phyloP scores from a whole-genome alignment of 2,113 vertebrate species.

The Bujurquina vittata region DNA sequence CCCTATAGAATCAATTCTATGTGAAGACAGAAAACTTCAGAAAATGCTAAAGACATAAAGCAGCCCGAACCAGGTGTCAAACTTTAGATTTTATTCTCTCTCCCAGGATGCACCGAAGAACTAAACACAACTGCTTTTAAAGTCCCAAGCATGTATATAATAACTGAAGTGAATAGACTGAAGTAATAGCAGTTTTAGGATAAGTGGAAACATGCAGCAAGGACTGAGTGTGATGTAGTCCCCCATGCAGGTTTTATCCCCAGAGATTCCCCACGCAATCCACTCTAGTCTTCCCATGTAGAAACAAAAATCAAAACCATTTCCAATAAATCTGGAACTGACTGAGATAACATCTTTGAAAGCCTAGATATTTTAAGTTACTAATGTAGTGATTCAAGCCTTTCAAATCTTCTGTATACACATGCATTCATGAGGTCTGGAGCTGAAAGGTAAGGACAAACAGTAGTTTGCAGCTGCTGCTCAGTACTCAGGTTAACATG shows the following conservation, averaged over 20 bases:
- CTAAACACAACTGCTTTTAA: not conserved
- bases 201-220: slow-evolving; percentile 58
- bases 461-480: slow-evolving; percentile 7
- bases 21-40: not conserved
- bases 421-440: slow-evolving; percentile 31
- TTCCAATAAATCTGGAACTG: slow-evolving; percentile 49
- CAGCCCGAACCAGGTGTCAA: not conserved
- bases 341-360: not conserved
- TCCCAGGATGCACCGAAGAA: not conserved
- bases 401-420: slow-evolving; percentile 31
- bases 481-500: slow-evolving; percentile 40
- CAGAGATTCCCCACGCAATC: slow-evolving; percentile 1
- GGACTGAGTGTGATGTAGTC: slow-evolving; percentile 3
- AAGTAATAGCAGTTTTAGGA: not conserved
- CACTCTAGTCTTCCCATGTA: not conserved
- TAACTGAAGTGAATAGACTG: not conserved
- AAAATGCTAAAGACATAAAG: not conserved
- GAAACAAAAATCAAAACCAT: slow-evolving; percentile 33
- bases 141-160: not conserved
- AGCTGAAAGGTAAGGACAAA: slow-evolving; percentile 2
- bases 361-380: not conserved
- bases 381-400: slow-evolving; percentile 24
- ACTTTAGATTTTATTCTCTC: not conserved
- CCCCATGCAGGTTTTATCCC: slow-evolving; percentile 49
- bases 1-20: not conserved